Base-by-base conservation (phyloP, 2,113 vertebrate genomes). In the Thryonomys swinderianus region DNA sequence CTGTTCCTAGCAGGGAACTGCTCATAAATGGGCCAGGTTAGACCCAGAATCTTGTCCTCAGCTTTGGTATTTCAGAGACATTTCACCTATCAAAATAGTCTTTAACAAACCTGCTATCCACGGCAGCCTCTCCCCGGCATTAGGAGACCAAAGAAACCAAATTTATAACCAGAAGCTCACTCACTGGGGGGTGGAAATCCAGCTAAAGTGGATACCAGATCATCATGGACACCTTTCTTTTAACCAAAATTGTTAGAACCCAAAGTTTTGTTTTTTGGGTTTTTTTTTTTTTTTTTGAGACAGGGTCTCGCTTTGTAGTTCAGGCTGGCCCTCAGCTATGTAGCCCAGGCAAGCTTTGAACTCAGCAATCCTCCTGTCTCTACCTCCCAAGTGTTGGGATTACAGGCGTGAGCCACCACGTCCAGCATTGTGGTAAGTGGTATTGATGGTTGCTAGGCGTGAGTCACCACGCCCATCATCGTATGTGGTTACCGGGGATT, bases 1-100 rank as follows among this genome's bases (percentile, higher is more conserved):
- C 6, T 34, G 27, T 64, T 69, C 48, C 93, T 55, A 25, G 61
- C 69, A 62, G 34, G 18, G 32, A 79, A 48, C 42, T 17, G 34
- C 48, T 53, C 76, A 59, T 4, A 34, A 37, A 34, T 71, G 17
- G 40, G 25, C 67, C 67, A 25, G 27, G 40, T 92, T 78, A 87
- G 27, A 89, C 27, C 40, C 64, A 42, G 51, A 84, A 83, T 40
- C 21, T 69, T 62, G 20, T 74, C 57, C 85, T 66, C 25, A 69
- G 81, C 81, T 74, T 92, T 25, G 48, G 71, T 53, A 30, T 13
- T 32, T 83, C 85, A 94, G 74, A 87, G 83, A 78, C 18, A 82
- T 53, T 59, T 89, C 40, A 93, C n/a, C 48, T 64, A 89, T 55
- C 30, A 73, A 61, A 90, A 83, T 8, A 32, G 30, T 40, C 13